Percentiles rank a stretch among this genome's conserved stretches.
Evolutionary conservation across 2,113 vertebrate species (phyloP).

Genomic region (Oenanthe melanoleuca): DNA sequence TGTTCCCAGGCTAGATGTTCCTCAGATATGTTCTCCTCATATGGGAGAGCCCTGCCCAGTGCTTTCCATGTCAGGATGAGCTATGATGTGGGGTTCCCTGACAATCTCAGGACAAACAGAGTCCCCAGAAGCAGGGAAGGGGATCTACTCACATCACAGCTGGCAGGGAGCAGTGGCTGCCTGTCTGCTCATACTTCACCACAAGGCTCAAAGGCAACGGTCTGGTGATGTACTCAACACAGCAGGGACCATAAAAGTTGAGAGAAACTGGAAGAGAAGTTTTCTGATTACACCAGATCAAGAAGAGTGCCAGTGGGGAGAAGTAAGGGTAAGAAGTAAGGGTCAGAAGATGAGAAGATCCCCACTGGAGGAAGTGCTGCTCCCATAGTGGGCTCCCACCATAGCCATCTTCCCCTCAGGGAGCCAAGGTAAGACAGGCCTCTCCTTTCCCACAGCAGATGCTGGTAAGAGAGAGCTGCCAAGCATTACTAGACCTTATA

Average conservation of each 20-base stretch:
- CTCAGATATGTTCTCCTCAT: not conserved
- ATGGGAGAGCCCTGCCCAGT: not conserved
- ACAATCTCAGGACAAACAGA: not conserved
- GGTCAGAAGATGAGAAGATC: not conserved
- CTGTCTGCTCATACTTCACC: not conserved
- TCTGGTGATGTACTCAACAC: rapidly evolving
- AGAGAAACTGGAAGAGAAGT: not conserved
- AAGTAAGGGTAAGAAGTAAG: not conserved
- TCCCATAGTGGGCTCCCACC: not conserved
- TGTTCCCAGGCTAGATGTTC: not conserved
- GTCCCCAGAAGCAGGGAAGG: not conserved
- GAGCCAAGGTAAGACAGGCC: not conserved
- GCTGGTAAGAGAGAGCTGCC: not conserved
- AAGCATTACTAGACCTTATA: not conserved
- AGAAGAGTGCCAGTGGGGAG: not conserved
- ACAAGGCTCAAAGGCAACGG: rapidly evolving
- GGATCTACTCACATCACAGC: conserved; percentile 20
- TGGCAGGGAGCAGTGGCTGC: not conserved
- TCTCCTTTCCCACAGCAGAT: not conserved
- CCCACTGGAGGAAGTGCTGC: not conserved
- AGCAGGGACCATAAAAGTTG: not conserved
- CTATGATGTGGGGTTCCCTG: not conserved
- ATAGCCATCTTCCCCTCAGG: not conserved
- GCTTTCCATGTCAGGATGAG: not conserved
- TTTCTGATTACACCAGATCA: not conserved